Evolutionary conservation across 1,140 invertebrate species (phyloP), one percentile per base, ranked within the genome.

Genomic region (Drosophila teissieri): DNA sequence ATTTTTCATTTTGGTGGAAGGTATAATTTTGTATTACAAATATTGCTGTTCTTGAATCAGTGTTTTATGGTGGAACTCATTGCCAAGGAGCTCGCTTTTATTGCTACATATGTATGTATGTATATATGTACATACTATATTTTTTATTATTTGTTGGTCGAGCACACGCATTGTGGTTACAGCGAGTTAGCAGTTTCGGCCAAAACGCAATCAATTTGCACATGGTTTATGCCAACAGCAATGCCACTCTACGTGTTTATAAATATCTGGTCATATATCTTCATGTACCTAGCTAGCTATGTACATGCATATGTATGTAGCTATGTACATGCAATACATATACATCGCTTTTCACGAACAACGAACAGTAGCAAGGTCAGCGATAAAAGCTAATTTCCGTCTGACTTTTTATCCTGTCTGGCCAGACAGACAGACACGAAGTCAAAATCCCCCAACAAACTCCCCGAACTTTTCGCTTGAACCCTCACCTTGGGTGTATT

Each of bases 371-470:
- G 45, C 72, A 74, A 74, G 72, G 72, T 74, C 72, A 73, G 39
- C 51, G 55, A 36, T 39, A 60, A 70, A 60, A 60, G 42, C 42
- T 54, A 54, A 52, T 73, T 73, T 73, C 44, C 49, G 70, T 74
- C 68, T 48, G 64, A 60, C 44, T 69, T 68, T 64, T 73, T 61
- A 72, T 60, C 55, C 69, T 73, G 69, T 60, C 69, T 60, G 45
- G 60, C 64, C 64, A 52, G 64, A 52, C 64, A 31, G 31, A 8
- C 31, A 31, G 19, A 19, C 19, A 19, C 19, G 19, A 19, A 19
- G 19, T 19, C 34, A 45, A 36, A 64, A 44, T 64, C 58, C 58
- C 36, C 31, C 36, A 12, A 22, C 11, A 19, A 36, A 48, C 15
- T n/a, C 27, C 49, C 31, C 54, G 8, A 49, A 55, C 44, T 37